A percentile compares a stretch with the other conserved stretches of the same genome.
phyloP scores from a whole-genome alignment of 1,140 invertebrate genomes.

The Acromyrmex echinatior region DNA sequence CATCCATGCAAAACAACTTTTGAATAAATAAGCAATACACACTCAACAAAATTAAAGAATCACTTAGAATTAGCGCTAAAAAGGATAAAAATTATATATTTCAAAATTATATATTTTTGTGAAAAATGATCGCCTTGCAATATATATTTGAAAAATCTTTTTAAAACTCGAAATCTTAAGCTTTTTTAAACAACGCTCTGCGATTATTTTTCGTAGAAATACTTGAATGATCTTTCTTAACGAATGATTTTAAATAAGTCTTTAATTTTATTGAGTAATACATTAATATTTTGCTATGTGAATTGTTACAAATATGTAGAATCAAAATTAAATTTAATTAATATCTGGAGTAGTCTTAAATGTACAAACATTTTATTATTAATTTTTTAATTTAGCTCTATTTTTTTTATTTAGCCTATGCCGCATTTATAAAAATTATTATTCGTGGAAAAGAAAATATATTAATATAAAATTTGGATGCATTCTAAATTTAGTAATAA shows the following conservation, averaged over 20 bases:
- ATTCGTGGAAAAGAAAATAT: background rate
- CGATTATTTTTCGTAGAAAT: too few relatives aligned
- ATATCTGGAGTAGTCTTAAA: background rate
- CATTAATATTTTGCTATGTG: background rate
- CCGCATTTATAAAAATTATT: background rate
- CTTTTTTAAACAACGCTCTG: too few relatives aligned
- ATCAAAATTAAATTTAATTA: slow-evolving; percentile 18
- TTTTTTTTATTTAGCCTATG: background rate
- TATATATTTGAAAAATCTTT: too few relatives aligned
- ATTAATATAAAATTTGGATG: background rate
- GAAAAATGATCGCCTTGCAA: too few relatives aligned
- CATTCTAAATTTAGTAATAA: background rate
- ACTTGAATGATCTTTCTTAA: too few relatives aligned
- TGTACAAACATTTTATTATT: background rate
- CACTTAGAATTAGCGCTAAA: too few relatives aligned
- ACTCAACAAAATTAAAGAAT: too few relatives aligned
- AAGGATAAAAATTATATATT: too few relatives aligned
- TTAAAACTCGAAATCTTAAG: too few relatives aligned
- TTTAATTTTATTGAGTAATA: too few relatives aligned
- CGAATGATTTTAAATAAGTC: too few relatives aligned
- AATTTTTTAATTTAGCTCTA: background rate
- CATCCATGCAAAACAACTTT: background rate
- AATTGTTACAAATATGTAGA: background rate
- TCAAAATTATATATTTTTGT: too few relatives aligned
- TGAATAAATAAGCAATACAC: background rate